Evolutionary conservation across 2,113 vertebrate genomes (phyloP).

Genomic region (Alectura lathami): DNA sequence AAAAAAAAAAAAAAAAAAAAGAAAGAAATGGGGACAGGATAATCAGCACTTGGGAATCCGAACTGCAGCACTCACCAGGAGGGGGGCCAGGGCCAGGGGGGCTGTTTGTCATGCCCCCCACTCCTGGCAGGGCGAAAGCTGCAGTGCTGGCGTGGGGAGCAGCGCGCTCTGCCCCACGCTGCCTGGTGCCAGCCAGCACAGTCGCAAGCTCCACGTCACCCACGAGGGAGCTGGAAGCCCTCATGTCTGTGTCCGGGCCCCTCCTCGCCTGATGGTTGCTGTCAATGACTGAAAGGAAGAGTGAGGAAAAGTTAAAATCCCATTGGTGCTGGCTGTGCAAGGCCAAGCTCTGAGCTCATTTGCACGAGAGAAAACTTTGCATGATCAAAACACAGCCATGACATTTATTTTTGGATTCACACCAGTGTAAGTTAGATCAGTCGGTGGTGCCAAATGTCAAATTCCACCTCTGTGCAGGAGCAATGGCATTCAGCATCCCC

Average conservation of each 20-base stretch:
- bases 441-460: background rate
- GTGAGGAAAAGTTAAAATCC: background rate
- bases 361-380: background rate
- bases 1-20: too few relatives aligned
- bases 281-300: slow-evolving; percentile 44
- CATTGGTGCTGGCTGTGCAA: background rate
- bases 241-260: background rate
- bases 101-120: background rate
- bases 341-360: slow-evolving; percentile 19
- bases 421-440: background rate
- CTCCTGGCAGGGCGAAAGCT: background rate
- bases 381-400: background rate
- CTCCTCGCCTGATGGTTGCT: slow-evolving; percentile 16
- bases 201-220: slow-evolving; percentile 68
- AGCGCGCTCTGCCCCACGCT: background rate
- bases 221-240: slow-evolving; percentile 19
- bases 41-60: background rate
- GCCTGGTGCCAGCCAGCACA: slow-evolving; percentile 60
- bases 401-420: slow-evolving; percentile 16
- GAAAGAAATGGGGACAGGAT: background rate
- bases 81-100: background rate
- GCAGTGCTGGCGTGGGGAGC: rapidly evolving
- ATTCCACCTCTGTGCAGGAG: background rate
- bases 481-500: background rate
- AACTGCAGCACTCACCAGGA: background rate